Base-by-base conservation (phyloP, 2,113 vertebrate genomes). In the Callipepla squamata region DNA sequence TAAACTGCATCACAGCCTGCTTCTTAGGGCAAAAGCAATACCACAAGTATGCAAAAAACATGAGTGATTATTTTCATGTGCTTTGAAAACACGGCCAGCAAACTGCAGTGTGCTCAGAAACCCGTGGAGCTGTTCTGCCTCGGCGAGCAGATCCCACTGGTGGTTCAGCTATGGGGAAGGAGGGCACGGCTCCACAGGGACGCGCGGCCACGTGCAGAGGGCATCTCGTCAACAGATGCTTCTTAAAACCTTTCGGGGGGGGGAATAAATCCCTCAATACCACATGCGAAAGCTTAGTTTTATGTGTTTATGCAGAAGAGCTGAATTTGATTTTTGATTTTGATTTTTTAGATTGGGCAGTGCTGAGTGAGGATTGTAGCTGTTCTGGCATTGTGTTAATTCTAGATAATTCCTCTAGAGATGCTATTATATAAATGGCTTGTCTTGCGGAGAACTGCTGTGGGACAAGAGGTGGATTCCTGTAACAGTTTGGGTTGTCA, bases 171-270 rank as follows among this genome's bases (percentile, higher is more conserved):
- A 15, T 30, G 32, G 23, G 32, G 32, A 22, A 21, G 42, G 42
- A 7, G 42, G 32, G 3, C 38, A 16, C 28, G 4, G 7, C 7
- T 13, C n/a, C 1, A 9, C 1, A 1, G 6, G 42, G 13, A 5
- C 0, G 0, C 0, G 2, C 79, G 40, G 72, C 72, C 53, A 8
- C 2, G 2, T 40, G 26, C 34, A 11, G 55, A 58, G 16, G 3
- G 32, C 67, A 21, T 59, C 34, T 78, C 77, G 32, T 53, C 12
- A 2, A 30, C 21, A 7, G 2, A 3, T 68, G 45, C 34, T 21
- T 3, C 38, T 66, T 44, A 26, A 38, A 62, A 26, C 16, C 28
- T 32, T 30, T 55, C 17, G 28, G 5, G 13, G 50, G 50, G 22
- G 22, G 21, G 12, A 23, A 53, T 16, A 53, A 53, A 53, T 59